phyloP scores from a whole-genome alignment of 1,140 invertebrate genomes.

The honey bee (Apis mellifera) region Amel_HAv3.1 CM009931.2:18491501-18492000 shows the following conservation, averaged over 20 bases:
- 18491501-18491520: neutral
- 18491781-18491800: slow-evolving; percentile 61
- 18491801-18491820: slow-evolving; percentile 54
- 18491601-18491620: no score
- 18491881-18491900: slow-evolving; percentile 64
- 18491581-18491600: no score
- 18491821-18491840: slow-evolving; percentile 64
- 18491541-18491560: neutral
- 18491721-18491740: slow-evolving; percentile 21
- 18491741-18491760: slow-evolving; percentile 43
- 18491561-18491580: neutral
- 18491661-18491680: neutral
- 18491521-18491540: neutral
- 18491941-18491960: slow-evolving; percentile 15
- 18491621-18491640: neutral
- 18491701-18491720: slow-evolving; percentile 28
- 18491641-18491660: neutral
- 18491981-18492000: slow-evolving; percentile 6
- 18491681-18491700: neutral
- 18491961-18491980: neutral
- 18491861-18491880: slow-evolving; percentile 66
- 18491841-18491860: slow-evolving; percentile 55
- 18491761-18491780: slow-evolving; percentile 53
- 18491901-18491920: slow-evolving; percentile 57
- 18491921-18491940: slow-evolving; percentile 47